Evolutionary conservation across 1,140 invertebrate genomes (phyloP).

Genomic region (Polyergus mexicanus): DNA sequence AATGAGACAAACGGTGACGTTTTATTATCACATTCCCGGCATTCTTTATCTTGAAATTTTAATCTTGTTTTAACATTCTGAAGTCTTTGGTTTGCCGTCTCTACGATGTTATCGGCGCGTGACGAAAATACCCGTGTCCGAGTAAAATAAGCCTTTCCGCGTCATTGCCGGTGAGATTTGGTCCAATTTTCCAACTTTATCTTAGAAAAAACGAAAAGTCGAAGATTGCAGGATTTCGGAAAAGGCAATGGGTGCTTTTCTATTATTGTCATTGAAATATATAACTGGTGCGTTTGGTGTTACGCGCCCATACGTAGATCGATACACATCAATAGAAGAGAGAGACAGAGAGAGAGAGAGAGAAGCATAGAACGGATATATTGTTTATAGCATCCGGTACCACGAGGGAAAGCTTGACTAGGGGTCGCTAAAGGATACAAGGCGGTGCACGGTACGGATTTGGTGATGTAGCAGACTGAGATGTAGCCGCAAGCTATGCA

Average conservation of each 20-base stretch:
- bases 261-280: slow-evolving; percentile 77
- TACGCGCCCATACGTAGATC: background rate
- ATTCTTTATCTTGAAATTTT: slow-evolving; percentile 1
- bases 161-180: slow-evolving; percentile 51
- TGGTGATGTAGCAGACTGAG: slow-evolving; percentile 73
- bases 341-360: no score
- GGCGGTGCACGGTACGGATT: slow-evolving; percentile 70
- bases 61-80: background rate
- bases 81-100: background rate
- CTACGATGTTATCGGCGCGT: background rate
- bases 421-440: slow-evolving; percentile 66
- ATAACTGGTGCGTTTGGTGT: slow-evolving; percentile 57
- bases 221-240: background rate
- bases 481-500: slow-evolving; percentile 76
- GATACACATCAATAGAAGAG: background rate
- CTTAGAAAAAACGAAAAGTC: slow-evolving; percentile 17
- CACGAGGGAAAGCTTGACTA: slow-evolving; percentile 67
- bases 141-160: slow-evolving; percentile 22
- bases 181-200: slow-evolving; percentile 48
- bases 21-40: background rate
- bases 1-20: background rate
- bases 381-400: slow-evolving; percentile 69
- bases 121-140: slow-evolving; percentile 12
- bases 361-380: slow-evolving; percentile 56
- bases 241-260: slow-evolving; percentile 11